Evolutionary conservation across 2,113 vertebrate genomes (phyloP), one percentile per base, ranked within the genome.

Genomic region (Taxidea taxus): DNA sequence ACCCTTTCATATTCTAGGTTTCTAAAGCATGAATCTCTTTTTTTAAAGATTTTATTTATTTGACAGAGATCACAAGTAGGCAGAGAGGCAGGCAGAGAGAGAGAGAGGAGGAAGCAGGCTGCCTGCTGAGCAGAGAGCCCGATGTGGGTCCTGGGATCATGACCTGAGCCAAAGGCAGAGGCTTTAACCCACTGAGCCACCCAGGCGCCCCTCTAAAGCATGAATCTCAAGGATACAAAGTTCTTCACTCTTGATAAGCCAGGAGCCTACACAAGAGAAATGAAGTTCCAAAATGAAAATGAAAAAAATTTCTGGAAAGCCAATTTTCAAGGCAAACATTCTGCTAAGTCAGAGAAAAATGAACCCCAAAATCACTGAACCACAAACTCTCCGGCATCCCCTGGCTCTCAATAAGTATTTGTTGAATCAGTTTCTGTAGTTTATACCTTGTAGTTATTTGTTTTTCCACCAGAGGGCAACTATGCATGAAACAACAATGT

Each of bases 381-480:
- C 51, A 56, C 20, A 5, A 90, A 70, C 87, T 95, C 23, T 62
- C 31, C 75, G 85, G 12, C 68, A 88, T 27, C 66, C 1, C 84
- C 20, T 34, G 10, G 23, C 56, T 94, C n/a, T 62, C 47, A 49
- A 74, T 87, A 89, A 88, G 91, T 68, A 95, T 18, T 23, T 86
- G 37, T 87, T 89, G 62, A 66, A 94, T 44, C 11, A 14, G 23
- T 92, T 94, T 77, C 44, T 87, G 37, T 18, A 68, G 3, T 89
- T 84, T 75, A 83, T 66, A 54, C n/a, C 31, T 58, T 97, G 94
- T 82, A 98, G 87, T 96, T 97, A 89, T 60, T 90, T 87, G 56
- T 87, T 93, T 93, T 95, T 82, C 96, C 95, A 96, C 82, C 94
- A 97, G 97, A 97, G 94, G 97, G 96, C 97, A 96, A 98, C 94